Evolutionary conservation across 2,113 vertebrate species (phyloP).

Genomic region (Prolemur simus): DNA sequence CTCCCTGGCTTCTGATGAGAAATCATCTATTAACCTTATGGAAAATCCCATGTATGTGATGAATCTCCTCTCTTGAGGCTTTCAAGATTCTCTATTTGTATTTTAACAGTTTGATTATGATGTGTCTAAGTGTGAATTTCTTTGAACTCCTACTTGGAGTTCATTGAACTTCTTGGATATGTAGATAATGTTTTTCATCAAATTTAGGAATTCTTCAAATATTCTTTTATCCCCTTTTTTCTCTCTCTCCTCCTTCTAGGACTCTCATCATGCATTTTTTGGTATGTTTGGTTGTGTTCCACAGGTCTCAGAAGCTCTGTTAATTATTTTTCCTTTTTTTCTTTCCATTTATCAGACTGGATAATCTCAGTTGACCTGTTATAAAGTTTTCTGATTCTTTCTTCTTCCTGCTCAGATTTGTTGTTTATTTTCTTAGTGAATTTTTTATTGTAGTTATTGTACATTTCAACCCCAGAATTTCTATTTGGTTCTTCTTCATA

Average conservation of each 20-base stretch:
- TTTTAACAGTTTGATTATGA: background rate
- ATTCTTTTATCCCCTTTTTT: background rate
- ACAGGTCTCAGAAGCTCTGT: background rate
- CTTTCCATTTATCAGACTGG: background rate
- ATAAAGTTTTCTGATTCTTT: background rate
- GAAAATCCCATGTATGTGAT: background rate
- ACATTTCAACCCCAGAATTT: background rate
- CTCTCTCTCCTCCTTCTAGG: background rate
- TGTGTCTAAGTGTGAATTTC: background rate
- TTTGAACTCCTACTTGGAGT: background rate
- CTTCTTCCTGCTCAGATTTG: background rate
- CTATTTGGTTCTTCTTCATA: background rate
- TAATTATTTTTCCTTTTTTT: background rate
- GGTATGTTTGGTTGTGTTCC: background rate
- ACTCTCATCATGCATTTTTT: background rate
- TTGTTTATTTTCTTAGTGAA: background rate
- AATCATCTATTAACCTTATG: background rate
- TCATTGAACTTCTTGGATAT: background rate
- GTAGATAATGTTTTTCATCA: background rate
- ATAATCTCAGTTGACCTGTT: background rate
- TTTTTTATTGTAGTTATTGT: background rate
- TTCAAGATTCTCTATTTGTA: background rate
- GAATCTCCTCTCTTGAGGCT: background rate
- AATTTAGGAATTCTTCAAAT: background rate
- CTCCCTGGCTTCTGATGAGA: background rate